Evolutionary conservation across 2,888 invertebrate species (phyloP).

Genomic region (Synanthedon vespiformis): DNA sequence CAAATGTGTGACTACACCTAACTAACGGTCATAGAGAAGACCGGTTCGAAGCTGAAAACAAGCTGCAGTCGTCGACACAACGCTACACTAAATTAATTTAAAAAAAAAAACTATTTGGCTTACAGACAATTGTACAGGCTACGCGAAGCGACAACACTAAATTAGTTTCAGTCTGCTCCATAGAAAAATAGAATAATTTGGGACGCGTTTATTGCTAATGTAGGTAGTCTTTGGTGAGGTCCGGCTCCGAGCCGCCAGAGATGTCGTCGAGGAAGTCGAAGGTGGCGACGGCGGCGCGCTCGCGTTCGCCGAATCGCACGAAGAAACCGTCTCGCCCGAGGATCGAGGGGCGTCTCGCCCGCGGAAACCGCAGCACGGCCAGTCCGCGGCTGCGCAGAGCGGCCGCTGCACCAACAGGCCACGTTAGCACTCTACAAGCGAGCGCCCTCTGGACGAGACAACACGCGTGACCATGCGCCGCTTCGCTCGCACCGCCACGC

Average conservation of each 20-base stretch:
- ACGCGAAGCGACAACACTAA: slow-evolving; percentile 30
- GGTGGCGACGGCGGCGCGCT: slow-evolving; percentile 81
- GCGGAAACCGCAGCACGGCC: slow-evolving; percentile 65
- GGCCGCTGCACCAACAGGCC: slow-evolving; percentile 65
- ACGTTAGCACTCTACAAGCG: slow-evolving; percentile 23
- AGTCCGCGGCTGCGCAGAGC: slow-evolving; percentile 70
- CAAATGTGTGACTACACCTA: slow-evolving; percentile 36
- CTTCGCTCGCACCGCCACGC: slow-evolving; percentile 8
- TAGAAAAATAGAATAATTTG: slow-evolving; percentile 53
- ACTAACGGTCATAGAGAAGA: slow-evolving; percentile 35
- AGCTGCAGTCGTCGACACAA: slow-evolving; percentile 49
- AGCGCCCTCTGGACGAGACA: slow-evolving; percentile 27
- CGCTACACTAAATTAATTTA: slow-evolving; percentile 27
- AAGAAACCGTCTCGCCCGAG: slow-evolving; percentile 82
- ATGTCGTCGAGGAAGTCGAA: slow-evolving; percentile 85
- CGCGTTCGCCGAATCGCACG: slow-evolving; percentile 82
- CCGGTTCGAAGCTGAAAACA: slow-evolving; percentile 22
- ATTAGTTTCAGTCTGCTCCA: slow-evolving; percentile 8
- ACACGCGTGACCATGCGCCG: slow-evolving; percentile 36
- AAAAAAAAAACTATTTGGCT: slow-evolving; percentile 38
- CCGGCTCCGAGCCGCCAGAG: slow-evolving; percentile 52
- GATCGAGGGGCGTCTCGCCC: slow-evolving; percentile 75
- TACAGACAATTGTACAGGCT: slow-evolving; percentile 28
- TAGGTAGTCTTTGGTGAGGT: slow-evolving; percentile 57
- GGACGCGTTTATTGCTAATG: slow-evolving; percentile 47